Evolutionary conservation across 2,888 invertebrate genomes (phyloP).

Genomic region (Campaea margaritaria): DNA sequence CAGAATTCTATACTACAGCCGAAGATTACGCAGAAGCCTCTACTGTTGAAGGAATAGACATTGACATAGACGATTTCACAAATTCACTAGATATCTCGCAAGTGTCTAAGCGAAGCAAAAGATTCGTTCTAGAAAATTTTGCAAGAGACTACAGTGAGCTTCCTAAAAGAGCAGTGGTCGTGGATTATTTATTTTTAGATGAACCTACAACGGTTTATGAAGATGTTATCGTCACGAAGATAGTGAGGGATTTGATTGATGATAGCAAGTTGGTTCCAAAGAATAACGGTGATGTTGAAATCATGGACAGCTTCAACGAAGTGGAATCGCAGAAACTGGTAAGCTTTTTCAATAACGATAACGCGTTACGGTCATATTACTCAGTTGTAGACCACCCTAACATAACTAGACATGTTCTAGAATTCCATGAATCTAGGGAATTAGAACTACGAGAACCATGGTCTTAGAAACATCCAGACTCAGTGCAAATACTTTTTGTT

Average conservation of each 20-base stretch:
- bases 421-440: too few relatives aligned
- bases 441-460: too few relatives aligned
- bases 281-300: conserved; percentile 59
- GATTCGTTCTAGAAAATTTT: conserved; percentile 46
- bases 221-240: conserved; percentile 39
- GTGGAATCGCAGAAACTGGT: conserved; percentile 42
- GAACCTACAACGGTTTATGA: conserved; percentile 43
- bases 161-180: conserved; percentile 48
- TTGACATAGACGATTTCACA: conserved; percentile 55
- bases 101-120: conserved; percentile 39
- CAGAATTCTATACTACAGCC: conserved; percentile 61
- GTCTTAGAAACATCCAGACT: too few relatives aligned
- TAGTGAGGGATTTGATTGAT: conserved; percentile 60
- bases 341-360: conserved; percentile 27
- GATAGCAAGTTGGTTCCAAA: conserved; percentile 60
- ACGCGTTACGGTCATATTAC: not conserved
- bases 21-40: conserved; percentile 52
- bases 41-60: conserved; percentile 49
- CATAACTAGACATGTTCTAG: too few relatives aligned
- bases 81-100: conserved; percentile 53
- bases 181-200: conserved; percentile 66
- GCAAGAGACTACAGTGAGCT: conserved; percentile 55
- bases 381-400: too few relatives aligned
- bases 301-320: conserved; percentile 45
- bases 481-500: too few relatives aligned